Percentiles rank a stretch among this genome's conserved stretches.
phyloP scores from a whole-genome alignment of 2,888 invertebrate genomes.

The Drosophila histrio region DNA sequence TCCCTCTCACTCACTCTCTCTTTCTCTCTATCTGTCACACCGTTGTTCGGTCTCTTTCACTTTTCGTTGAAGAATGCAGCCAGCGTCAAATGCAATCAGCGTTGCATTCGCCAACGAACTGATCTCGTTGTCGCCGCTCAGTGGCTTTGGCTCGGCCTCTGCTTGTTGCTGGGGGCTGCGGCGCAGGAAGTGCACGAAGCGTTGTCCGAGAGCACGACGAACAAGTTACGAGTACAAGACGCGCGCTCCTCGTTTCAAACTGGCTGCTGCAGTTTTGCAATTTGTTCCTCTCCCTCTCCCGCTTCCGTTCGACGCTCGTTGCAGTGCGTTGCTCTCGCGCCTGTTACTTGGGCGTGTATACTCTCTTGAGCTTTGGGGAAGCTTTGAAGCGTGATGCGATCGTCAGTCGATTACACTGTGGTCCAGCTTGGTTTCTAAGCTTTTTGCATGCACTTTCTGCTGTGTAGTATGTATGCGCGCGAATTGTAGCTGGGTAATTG shows the following conservation, averaged over 20 bases:
- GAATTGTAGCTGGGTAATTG: slow-evolving; percentile 40
- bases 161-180: slow-evolving; percentile 62
- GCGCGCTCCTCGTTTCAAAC: slow-evolving; percentile 16
- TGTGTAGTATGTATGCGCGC: slow-evolving; percentile 23
- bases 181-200: slow-evolving; percentile 76
- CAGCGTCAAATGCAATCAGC: slow-evolving; percentile 71
- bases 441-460: slow-evolving; percentile 59
- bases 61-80: slow-evolving; percentile 69
- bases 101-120: slow-evolving; percentile 76
- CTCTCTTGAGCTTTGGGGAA: slow-evolving; percentile 28
- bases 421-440: slow-evolving; percentile 58
- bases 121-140: slow-evolving; percentile 60
- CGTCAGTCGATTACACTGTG: slow-evolving; percentile 28
- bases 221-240: slow-evolving; percentile 66
- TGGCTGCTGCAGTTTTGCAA: slow-evolving; percentile 42
- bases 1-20: slow-evolving; percentile 8
- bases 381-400: slow-evolving; percentile 37
- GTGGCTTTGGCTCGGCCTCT: slow-evolving; percentile 62
- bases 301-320: not conserved
- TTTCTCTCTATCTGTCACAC: not conserved
- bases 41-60: slow-evolving; percentile 45
- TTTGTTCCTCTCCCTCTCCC: slow-evolving; percentile 19
- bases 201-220: slow-evolving; percentile 49
- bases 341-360: slow-evolving; percentile 56
- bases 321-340: slow-evolving; percentile 40